A percentile compares a stretch with the other conserved stretches of the same genome.
Conservation (phyloP, 2,113 vertebrate genomes). For the Pygathrix nemaeus region DNA sequence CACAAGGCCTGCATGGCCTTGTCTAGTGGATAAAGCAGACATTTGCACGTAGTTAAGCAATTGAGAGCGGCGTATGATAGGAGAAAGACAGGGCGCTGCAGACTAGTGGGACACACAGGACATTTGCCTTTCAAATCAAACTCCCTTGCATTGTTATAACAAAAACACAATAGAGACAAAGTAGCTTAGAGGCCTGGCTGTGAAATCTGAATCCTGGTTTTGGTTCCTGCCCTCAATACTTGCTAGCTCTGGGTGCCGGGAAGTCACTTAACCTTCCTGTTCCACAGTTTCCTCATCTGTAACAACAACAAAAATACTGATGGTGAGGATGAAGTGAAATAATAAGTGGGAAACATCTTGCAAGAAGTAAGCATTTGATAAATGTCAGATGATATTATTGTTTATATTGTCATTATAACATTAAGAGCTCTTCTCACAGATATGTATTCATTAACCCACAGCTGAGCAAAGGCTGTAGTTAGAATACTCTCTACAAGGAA, state of each 20-base stretch:
- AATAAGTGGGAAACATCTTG: background rate
- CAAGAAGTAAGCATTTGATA: conserved; percentile 29
- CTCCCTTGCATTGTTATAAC: background rate
- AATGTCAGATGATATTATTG: background rate
- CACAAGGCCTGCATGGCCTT: background rate
- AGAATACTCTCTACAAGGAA: background rate
- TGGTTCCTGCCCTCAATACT: background rate
- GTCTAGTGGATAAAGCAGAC: background rate
- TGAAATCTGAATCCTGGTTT: background rate
- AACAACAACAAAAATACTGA: background rate
- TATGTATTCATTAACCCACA: background rate
- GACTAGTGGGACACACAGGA: background rate
- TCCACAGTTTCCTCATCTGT: background rate
- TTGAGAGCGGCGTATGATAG: background rate
- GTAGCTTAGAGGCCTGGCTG: background rate
- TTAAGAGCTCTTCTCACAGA: background rate
- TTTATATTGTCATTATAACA: background rate
- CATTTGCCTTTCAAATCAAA: background rate
- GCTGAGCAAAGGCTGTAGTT: background rate
- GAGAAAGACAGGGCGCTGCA: background rate
- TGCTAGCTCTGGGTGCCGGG: background rate
- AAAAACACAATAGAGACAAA: background rate
- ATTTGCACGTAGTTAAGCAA: background rate
- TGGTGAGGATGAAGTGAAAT: background rate
- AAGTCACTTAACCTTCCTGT: background rate